These are phyloP conservation scores for Plutella xylostella DNA, from an alignment of 2,888 invertebrate species.

Conservation along the genomic window DNA sequence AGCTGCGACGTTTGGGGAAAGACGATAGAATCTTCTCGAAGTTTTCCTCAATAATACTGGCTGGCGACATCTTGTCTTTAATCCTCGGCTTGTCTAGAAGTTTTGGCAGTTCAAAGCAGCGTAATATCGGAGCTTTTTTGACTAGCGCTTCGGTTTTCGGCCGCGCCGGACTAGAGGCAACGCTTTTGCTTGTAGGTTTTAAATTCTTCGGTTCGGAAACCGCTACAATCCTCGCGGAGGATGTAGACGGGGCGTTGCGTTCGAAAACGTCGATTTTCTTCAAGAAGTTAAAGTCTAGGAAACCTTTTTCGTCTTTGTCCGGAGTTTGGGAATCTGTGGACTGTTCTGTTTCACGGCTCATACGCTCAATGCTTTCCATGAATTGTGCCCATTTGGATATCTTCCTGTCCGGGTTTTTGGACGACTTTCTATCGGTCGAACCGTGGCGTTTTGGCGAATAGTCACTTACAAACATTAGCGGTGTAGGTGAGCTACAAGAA, in stretches of 20 bases:
- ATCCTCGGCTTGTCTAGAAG: slow-evolving; percentile 5
- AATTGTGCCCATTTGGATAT: slow-evolving; percentile 40
- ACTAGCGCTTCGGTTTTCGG: too few species aligned
- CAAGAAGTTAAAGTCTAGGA: slow-evolving; percentile 30
- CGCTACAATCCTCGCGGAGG: slow-evolving; percentile 26
- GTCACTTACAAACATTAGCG: slow-evolving; percentile 38
- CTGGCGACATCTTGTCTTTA: slow-evolving; percentile 12
- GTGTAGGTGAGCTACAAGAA: slow-evolving; percentile 29
- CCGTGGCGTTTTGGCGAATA: slow-evolving; percentile 24
- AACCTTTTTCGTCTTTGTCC: slow-evolving; percentile 28
- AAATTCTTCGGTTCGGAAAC: slow-evolving; percentile 13
- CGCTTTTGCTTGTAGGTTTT: slow-evolving; percentile 30
- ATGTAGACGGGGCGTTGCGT: slow-evolving; percentile 24
- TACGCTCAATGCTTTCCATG: slow-evolving; percentile 36
- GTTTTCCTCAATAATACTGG: slow-evolving; percentile 34
- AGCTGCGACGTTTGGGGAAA: slow-evolving; percentile 43
- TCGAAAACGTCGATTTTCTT: slow-evolving; percentile 29
- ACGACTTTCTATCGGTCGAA: slow-evolving; percentile 8
- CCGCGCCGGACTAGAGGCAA: slow-evolving; percentile 35
- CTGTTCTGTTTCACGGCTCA: slow-evolving; percentile 30
- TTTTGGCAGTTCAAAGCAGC: slow-evolving; percentile 43
- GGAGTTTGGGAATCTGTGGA: slow-evolving; percentile 31
- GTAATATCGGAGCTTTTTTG: slow-evolving; percentile 32
- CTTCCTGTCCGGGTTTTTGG: slow-evolving; percentile 17
- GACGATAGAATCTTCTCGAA: slow-evolving; percentile 33